Evolutionary conservation across 2,113 vertebrate genomes (phyloP).

Genomic region (Carassius auratus): DNA sequence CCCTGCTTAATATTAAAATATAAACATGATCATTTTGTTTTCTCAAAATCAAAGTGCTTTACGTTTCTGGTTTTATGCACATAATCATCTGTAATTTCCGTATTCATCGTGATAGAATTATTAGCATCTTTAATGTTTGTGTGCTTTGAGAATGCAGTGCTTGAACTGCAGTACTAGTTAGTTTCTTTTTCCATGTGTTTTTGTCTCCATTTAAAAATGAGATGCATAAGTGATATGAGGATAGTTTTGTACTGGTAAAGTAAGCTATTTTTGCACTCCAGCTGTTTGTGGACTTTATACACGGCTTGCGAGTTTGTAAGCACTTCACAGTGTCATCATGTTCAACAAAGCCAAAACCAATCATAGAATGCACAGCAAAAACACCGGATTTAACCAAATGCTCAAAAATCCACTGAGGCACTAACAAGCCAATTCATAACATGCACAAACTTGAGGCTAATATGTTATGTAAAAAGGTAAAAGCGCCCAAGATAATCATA

Average conservation of each 20-base stretch:
- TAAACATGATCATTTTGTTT: slow-evolving; percentile 44
- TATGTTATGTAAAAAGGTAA: not conserved
- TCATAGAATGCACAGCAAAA: not conserved
- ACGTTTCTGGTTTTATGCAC: slow-evolving; percentile 23
- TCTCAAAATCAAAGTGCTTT: slow-evolving; percentile 11
- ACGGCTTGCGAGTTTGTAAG: not conserved
- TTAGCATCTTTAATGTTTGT: slow-evolving; percentile 1
- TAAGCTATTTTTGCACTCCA: not conserved
- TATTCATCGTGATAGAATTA: slow-evolving; percentile 1
- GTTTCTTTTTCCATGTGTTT: not conserved
- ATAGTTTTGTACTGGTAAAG: not conserved
- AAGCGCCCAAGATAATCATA: not conserved
- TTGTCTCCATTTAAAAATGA: not conserved
- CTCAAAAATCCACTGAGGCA: not conserved
- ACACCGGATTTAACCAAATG: not conserved
- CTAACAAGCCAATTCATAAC: not conserved
- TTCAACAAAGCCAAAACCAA: not conserved
- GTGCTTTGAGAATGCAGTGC: not conserved
- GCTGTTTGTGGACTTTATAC: not conserved
- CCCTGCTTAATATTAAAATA: slow-evolving; percentile 36
- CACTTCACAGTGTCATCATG: not conserved
- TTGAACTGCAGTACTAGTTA: not conserved
- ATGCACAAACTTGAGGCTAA: not conserved
- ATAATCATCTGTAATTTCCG: slow-evolving; percentile 10
- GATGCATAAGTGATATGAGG: not conserved